Base-by-base conservation (phyloP, 2,113 vertebrate species). In the Ptilonorhynchus violaceus region DNA sequence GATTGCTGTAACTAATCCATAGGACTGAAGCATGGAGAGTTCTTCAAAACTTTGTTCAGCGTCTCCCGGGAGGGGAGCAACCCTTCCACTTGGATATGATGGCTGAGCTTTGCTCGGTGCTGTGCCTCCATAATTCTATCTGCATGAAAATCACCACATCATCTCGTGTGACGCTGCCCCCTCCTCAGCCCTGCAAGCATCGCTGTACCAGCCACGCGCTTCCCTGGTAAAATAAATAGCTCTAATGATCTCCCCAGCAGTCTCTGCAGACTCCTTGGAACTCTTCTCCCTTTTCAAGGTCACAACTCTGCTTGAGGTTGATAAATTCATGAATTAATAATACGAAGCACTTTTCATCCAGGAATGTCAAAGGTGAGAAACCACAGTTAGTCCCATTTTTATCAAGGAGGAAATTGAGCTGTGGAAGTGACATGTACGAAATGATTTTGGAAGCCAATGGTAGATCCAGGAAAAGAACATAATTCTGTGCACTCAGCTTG, bases 291-390 rank as follows among this genome's bases (percentile, higher is more conserved):
- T 84, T 96, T 96, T 94, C 90, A 95, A 91, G 92, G 93, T 96
- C 90, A 88, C 85, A 94, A 16, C 42, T 84, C 82, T 84, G 59
- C 68, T 92, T 94, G 90, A 90, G 79, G 52, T 49, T 96, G 92
- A 92, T 93, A 93, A 93, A 95, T 93, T 88, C 39, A 88, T 88
- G 85, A 91, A 93, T 93, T 94, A 94, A 90, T 94, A 88, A 95
- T 39, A 63, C n/a, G 44, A 84, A 94, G 41, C 88, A 84, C 64
- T 92, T 96, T 88, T 72, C 79, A 93, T 90, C 82, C 85, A 63
- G 82, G 83, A 68, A 85, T 86, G 95, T 74, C 88, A 94, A 88
- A 95, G 93, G 79, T 88, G 86, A 86, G 68, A 83, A 88, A 47
- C 59, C 42, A 27, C 39, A 86, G 76, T 91, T 96, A 89, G 91